Evolutionary conservation across 2,113 vertebrate genomes (phyloP).

Genomic region (Clupea harengus): DNA sequence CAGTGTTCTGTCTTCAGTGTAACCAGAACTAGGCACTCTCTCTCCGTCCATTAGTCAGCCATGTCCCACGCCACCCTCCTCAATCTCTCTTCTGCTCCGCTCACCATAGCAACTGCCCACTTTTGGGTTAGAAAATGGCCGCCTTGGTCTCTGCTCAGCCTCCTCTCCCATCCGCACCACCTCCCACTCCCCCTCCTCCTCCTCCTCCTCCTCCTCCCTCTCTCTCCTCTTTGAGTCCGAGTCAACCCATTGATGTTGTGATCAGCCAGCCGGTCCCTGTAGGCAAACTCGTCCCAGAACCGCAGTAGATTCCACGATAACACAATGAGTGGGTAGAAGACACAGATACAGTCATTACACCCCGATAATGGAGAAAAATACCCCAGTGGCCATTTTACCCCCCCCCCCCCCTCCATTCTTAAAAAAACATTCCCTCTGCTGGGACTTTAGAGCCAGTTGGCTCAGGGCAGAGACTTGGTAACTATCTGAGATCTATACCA

Average conservation of each 20-base stretch:
- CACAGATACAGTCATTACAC: slow-evolving; percentile 1
- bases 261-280: not conserved
- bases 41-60: not conserved
- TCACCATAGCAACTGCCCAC: slow-evolving; percentile 18
- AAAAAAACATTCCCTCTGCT: not conserved
- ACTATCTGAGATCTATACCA: slow-evolving; percentile 11
- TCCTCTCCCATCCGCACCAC: not conserved
- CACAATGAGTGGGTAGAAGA: not conserved
- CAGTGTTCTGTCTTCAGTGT: not conserved
- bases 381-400: slow-evolving; percentile 13
- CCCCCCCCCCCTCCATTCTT: not conserved
- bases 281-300: slow-evolving; percentile 13
- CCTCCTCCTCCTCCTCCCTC: slow-evolving; percentile 23
- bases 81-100: not conserved
- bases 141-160: not conserved
- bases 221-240: slow-evolving; percentile 55
- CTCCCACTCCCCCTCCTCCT: not conserved
- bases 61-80: not conserved
- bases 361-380: slow-evolving; percentile 13
- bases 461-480: not conserved
- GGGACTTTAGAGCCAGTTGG: not conserved
- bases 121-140: slow-evolving; percentile 9
- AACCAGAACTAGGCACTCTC: not conserved
- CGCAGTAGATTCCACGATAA: not conserved
- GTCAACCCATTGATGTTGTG: slow-evolving; percentile 38